These are phyloP conservation scores for Enteromius paludinosus DNA, from an alignment of 2,797 vertebrate species.

Conservation along the genomic window DNA sequence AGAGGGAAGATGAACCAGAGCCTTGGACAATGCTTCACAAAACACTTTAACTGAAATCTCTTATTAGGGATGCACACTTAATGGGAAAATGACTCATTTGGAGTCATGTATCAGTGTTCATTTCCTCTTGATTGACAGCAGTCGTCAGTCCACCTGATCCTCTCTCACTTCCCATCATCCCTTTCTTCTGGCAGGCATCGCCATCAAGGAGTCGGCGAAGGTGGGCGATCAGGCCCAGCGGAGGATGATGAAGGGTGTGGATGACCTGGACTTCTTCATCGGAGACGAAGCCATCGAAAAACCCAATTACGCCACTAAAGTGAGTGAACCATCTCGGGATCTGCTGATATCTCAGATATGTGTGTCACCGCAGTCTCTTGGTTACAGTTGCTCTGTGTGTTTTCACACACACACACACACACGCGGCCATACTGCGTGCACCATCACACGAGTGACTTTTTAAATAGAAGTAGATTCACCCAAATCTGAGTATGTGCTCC, in stretches of 20 bases:
- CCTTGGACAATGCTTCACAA: neutral
- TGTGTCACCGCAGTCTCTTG: neutral
- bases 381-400: neutral
- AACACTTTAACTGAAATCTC: neutral
- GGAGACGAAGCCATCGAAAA: constrained; percentile 98
- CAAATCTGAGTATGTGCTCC: too few species aligned
- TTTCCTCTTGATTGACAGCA: neutral
- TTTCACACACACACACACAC: neutral
- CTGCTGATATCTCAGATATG: neutral
- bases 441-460: neutral
- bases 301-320: constrained; percentile 95
- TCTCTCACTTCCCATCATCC: neutral
- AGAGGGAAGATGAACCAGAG: too few species aligned
- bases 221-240: constrained; percentile 96
- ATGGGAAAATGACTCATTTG: neutral
- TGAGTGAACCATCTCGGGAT: constrained; percentile 53
- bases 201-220: constrained; percentile 97
- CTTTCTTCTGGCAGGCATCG: constrained; percentile 84
- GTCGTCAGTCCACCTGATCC: neutral
- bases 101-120: neutral
- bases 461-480: too few species aligned
- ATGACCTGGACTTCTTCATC: constrained; percentile 97
- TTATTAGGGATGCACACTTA: neutral
- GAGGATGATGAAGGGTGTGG: constrained; percentile 97
- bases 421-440: neutral